Conservation (phyloP, 2,888 invertebrate genomes). For the Melolontha melolontha region DNA sequence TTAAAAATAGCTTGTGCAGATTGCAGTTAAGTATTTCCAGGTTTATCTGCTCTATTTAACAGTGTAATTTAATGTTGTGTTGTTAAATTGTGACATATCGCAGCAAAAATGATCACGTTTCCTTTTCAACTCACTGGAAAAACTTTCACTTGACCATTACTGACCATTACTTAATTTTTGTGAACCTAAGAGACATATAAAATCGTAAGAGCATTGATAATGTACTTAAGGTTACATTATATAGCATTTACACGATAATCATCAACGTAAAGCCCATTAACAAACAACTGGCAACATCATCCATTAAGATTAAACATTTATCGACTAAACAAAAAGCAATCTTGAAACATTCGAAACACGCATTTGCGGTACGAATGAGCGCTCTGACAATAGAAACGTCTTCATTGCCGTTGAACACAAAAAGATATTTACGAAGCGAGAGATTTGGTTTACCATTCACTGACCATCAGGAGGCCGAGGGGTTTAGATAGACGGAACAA, state of each 20-base stretch:
- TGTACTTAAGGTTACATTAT: too few relatives aligned
- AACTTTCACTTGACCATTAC: too few relatives aligned
- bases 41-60: too few relatives aligned
- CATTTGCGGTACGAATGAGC: slow-evolving; percentile 12
- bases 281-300: slow-evolving; percentile 20
- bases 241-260: slow-evolving; percentile 16
- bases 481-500: neutral
- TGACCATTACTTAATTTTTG: too few relatives aligned
- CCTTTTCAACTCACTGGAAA: too few relatives aligned
- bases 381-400: slow-evolving; percentile 13
- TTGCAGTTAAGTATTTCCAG: too few relatives aligned
- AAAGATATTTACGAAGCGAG: neutral
- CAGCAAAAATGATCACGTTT: too few relatives aligned
- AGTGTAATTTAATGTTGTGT: too few relatives aligned
- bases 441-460: slow-evolving; percentile 5
- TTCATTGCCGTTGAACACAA: slow-evolving; percentile 9
- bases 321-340: slow-evolving; percentile 22
- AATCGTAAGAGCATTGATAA: too few relatives aligned
- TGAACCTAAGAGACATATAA: too few relatives aligned
- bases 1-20: too few relatives aligned
- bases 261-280: slow-evolving; percentile 16
- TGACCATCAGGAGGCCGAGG: neutral
- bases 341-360: slow-evolving; percentile 21
- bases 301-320: slow-evolving; percentile 34
- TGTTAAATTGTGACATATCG: too few relatives aligned